These are phyloP conservation scores for Ceyx melanurus DNA, from an alignment of 2,113 vertebrate species.

Conservation along the genomic window DNA sequence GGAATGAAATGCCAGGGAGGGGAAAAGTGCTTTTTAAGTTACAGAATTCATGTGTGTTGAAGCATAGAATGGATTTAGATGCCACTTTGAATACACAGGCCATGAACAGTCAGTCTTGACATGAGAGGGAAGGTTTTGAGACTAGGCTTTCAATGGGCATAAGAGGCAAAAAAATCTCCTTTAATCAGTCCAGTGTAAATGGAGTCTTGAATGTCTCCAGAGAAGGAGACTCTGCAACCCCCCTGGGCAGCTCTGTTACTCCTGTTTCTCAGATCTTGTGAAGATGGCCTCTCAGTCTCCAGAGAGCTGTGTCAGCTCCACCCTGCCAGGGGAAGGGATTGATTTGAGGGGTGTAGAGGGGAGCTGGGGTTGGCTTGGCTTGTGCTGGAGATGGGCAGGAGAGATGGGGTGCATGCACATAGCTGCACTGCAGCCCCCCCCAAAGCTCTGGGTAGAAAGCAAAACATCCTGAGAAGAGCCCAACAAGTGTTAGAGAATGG, in stretches of 20 bases:
- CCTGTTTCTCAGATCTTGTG: neutral
- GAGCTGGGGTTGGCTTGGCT: neutral
- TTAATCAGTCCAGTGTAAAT: neutral
- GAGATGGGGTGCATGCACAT: neutral
- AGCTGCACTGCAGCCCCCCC: neutral
- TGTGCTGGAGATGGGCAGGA: neutral
- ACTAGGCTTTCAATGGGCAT: neutral
- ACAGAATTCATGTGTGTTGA: neutral
- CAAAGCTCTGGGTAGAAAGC: neutral
- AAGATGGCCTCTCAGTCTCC: neutral
- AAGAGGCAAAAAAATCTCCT: neutral
- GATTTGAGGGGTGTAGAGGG: neutral
- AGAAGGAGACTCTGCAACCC: too few species aligned
- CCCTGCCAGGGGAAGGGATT: neutral
- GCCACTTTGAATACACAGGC: neutral
- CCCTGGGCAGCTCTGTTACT: too few species aligned
- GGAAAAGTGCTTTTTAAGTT: neutral
- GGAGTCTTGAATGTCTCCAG: neutral
- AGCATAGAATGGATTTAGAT: neutral
- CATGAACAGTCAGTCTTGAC: neutral
- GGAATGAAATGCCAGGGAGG: neutral
- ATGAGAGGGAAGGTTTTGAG: neutral
- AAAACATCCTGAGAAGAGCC: conserved; percentile 37
- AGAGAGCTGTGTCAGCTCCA: neutral
- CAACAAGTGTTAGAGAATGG: conserved; percentile 8